Evolutionary conservation across 2,888 invertebrate genomes (phyloP), one percentile per base, ranked within the genome.

Genomic region (Drosophila austrosaltans): DNA sequence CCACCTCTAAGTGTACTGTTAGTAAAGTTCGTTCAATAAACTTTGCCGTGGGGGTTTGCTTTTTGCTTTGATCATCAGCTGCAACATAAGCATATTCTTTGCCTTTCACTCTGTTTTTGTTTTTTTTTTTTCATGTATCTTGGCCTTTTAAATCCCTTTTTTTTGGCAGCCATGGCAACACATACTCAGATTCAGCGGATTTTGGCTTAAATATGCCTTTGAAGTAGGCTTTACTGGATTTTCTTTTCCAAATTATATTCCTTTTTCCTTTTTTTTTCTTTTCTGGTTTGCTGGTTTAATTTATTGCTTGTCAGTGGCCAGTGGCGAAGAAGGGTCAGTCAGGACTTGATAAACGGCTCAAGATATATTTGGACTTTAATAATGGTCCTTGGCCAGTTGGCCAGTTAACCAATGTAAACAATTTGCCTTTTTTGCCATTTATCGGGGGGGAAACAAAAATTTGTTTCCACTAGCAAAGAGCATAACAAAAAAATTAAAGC

Each of bases 311-410:
- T 65, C 68, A 8, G 59, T 60, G 53, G 32, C 44, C 28, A 48
- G 48, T 48, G 59, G 69, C 54, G 58, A 63, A 65, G 66, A 63
- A 65, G 66, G 48, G 72, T 68, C 76, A 69, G 53, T 67, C 54
- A 36, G 48, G 60, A 39, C 59, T 69, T 82, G 79, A 79, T 70
- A 76, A 76, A 83, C 66, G 72, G 72, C 70, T 70, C 62, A 60
- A 42, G 28, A 48, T 48, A 48, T 48, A 48, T 48, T 48, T 48
- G 48, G 12, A 25, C 48, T 48, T 48, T 48, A 48, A 48, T 48
- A 48, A 48, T 25, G 48, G 48, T 16, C 4, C 20, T 25, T 12
- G 10, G 42, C 22, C 67, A 62, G 53, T 40, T 63, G 56, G 63
- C 57, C 56, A 61, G 60, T 66, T 59, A 40, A 48, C 53, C 36